Conservation (phyloP, 2,113 vertebrate species). For the Halcyon malimbica region DNA sequence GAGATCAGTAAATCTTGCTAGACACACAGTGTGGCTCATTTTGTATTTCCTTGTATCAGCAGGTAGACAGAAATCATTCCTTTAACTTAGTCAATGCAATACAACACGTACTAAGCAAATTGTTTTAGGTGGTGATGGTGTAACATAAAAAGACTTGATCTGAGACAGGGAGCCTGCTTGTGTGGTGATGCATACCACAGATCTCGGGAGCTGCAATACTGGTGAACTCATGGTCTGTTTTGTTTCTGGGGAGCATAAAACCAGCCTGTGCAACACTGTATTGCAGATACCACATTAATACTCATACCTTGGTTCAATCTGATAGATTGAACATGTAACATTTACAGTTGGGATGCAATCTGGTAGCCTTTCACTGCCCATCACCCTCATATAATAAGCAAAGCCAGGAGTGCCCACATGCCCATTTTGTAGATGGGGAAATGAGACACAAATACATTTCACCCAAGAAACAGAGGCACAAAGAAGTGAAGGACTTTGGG, state of each 20-base stretch:
- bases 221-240: neutral
- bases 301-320: neutral
- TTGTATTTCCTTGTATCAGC: neutral
- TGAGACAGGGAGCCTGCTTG: neutral
- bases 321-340: neutral
- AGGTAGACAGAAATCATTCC: neutral
- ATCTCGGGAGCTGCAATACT: neutral
- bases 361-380: neutral
- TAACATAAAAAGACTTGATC: neutral
- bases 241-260: neutral
- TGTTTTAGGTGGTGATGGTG: fast-evolving
- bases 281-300: neutral
- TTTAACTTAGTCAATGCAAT: neutral
- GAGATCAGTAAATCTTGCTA: neutral
- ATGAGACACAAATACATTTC: neutral
- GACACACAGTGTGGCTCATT: neutral
- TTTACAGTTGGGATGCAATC: neutral
- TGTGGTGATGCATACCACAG: neutral
- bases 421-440: neutral
- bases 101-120: neutral
- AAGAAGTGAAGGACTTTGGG: neutral
- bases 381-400: neutral
- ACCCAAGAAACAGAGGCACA: neutral
- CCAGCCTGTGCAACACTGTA: neutral
- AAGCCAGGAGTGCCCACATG: neutral